Evolutionary conservation across 2,888 invertebrate genomes (phyloP).

Genomic region (Hecatera dysodea): DNA sequence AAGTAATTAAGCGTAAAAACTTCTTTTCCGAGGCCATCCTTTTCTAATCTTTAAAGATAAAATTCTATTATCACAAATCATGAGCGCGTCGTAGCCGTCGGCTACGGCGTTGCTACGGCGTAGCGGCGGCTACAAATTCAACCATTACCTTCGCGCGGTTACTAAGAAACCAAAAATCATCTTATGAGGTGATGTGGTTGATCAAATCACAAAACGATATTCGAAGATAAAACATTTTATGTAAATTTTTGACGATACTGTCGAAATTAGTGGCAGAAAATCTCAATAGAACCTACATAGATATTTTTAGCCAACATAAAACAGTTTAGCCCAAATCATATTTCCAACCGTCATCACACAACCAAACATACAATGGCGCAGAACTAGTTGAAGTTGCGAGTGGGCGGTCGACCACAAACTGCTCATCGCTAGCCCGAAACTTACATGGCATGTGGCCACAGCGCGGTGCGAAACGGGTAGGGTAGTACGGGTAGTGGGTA

Average conservation of each 20-base stretch:
- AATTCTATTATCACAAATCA: neutral
- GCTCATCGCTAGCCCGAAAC: conserved; percentile 77
- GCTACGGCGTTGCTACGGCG: conserved; percentile 25
- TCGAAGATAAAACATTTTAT: too few species aligned
- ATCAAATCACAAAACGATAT: neutral
- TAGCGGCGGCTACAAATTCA: conserved; percentile 17
- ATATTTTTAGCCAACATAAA: conserved; percentile 7
- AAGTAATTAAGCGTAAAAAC: neutral
- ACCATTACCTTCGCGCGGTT: neutral
- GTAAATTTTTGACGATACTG: neutral
- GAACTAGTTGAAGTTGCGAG: conserved; percentile 68
- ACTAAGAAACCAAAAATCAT: neutral
- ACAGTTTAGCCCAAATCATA: conserved; percentile 48
- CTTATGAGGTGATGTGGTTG: neutral
- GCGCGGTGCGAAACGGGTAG: conserved; percentile 56
- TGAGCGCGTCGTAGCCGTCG: conserved; percentile 3
- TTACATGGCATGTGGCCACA: conserved; percentile 73
- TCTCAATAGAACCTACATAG: neutral
- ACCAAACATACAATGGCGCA: conserved; percentile 60
- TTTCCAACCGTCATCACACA: conserved; percentile 46
- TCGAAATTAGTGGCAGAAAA: neutral
- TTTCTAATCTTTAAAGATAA: neutral
- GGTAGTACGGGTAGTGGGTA: conserved; percentile 58
- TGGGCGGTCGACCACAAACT: conserved; percentile 76
- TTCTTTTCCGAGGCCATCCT: too few species aligned